phyloP scores from a whole-genome alignment of 30 jellyfish, hydroid and myxozoan species.

The Mastigias papua region DNA sequence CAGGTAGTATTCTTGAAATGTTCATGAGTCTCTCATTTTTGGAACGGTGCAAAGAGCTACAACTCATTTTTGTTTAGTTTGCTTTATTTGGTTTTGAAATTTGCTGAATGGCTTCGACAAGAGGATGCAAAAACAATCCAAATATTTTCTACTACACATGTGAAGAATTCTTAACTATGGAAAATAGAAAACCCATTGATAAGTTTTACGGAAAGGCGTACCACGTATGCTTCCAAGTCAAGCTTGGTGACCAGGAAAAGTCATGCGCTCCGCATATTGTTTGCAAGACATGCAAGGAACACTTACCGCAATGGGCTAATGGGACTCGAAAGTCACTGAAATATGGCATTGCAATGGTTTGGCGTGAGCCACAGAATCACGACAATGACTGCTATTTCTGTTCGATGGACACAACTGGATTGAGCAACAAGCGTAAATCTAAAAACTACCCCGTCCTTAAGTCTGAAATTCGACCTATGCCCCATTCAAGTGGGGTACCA shows the following conservation, averaged over 20 bases:
- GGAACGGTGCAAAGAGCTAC: no score
- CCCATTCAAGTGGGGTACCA: constrained; percentile 16
- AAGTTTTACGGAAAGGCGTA: constrained; percentile 4
- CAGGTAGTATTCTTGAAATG: no score
- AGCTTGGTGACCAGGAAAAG: constrained; percentile 36
- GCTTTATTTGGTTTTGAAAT: constrained; percentile 3
- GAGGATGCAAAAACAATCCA: constrained; percentile 8
- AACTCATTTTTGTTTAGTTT: no score
- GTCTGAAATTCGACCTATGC: constrained; percentile 37
- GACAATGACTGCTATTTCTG: constrained; percentile 25
- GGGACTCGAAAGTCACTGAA: background rate
- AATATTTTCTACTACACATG: constrained; percentile 29
- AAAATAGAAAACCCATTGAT: constrained; percentile 6
- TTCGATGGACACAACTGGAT: constrained; percentile 10
- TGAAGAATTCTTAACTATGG: background rate
- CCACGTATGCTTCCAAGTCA: constrained; percentile 19
- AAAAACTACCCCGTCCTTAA: constrained; percentile 34
- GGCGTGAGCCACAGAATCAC: constrained; percentile 27
- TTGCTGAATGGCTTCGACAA: background rate
- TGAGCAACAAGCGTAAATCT: constrained; percentile 11
- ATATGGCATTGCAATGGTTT: constrained; percentile 41
- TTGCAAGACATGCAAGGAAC: constrained; percentile 35
- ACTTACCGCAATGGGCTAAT: constrained; percentile 5
- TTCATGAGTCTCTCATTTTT: no score
- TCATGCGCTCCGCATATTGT: constrained; percentile 43